phyloP scores from a whole-genome alignment of 2,888 invertebrate genomes.

The Melitaea athalia region DNA sequence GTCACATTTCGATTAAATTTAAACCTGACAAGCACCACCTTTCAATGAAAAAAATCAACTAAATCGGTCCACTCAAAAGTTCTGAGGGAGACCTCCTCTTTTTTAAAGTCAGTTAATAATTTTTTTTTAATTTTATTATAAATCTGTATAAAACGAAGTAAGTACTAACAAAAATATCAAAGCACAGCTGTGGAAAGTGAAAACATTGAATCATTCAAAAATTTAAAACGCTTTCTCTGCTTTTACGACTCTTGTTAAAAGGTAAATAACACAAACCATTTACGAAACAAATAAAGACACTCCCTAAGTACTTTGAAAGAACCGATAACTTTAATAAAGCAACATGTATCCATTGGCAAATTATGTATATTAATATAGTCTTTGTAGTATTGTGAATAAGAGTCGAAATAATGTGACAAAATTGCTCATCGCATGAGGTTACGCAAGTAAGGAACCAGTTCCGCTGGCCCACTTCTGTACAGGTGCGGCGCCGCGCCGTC shows the following conservation, averaged over 20 bases:
- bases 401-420: constrained; percentile 16
- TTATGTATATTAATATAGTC: constrained; percentile 13
- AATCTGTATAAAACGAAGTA: neutral
- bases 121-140: neutral
- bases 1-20: no score
- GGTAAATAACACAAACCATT: constrained; percentile 14
- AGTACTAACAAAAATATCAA: neutral
- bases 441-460: constrained; percentile 43
- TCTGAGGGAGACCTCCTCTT: no score
- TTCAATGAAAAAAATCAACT: no score
- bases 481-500: constrained; percentile 51
- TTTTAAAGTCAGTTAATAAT: no score
- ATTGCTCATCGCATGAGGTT: constrained; percentile 32
- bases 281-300: constrained; percentile 32
- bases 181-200: constrained; percentile 15
- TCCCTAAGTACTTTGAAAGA: constrained; percentile 22
- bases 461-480: constrained; percentile 40
- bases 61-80: no score
- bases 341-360: constrained; percentile 18
- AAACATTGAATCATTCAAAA: constrained; percentile 13
- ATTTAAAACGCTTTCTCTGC: constrained; percentile 22
- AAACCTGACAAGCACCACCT: no score
- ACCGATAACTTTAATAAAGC: constrained; percentile 15
- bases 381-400: constrained; percentile 15
- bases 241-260: constrained; percentile 7